A percentile compares a stretch with the other conserved stretches of the same genome.
Conservation (phyloP, 2,888 invertebrate genomes). For the Mythimna vitellina region DNA sequence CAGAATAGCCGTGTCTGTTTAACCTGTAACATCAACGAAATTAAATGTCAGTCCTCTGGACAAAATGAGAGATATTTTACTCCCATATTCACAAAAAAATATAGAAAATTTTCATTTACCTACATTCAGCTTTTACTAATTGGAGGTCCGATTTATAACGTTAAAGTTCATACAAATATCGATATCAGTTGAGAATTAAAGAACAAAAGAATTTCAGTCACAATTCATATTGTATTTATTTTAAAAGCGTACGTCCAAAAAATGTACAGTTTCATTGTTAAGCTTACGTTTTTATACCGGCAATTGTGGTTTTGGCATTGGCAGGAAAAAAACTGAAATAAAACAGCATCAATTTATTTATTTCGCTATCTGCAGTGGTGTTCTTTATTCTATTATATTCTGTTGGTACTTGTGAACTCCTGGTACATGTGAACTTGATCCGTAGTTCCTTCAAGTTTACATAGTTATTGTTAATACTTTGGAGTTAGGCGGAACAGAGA, state of each 20-base stretch:
- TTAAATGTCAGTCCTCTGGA: not conserved
- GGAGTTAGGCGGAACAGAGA: too few relatives aligned
- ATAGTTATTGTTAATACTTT: constrained; percentile 5
- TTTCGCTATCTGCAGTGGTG: constrained; percentile 20
- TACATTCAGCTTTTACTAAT: not conserved
- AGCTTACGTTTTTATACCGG: constrained; percentile 1
- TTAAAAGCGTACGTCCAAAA: not conserved
- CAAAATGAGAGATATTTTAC: not conserved
- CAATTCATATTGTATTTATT: too few relatives aligned
- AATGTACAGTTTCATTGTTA: not conserved
- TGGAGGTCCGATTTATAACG: not conserved
- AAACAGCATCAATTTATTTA: constrained; percentile 26
- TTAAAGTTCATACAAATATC: not conserved
- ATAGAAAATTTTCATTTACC: too few relatives aligned
- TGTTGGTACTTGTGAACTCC: constrained; percentile 5
- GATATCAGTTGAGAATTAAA: not conserved
- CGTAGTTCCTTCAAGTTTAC: constrained; percentile 5
- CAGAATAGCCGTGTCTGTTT: not conserved
- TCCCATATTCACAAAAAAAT: too few relatives aligned
- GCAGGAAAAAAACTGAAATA: constrained; percentile 6
- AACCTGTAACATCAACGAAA: not conserved
- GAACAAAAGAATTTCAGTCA: not conserved
- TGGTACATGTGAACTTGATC: constrained; percentile 2
- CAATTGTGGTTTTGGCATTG: not conserved
- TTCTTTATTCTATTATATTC: too few relatives aligned